Evolutionary conservation across 2,113 vertebrate genomes (phyloP), one percentile per base, ranked within the genome.

Genomic region (Ailurus styani): DNA sequence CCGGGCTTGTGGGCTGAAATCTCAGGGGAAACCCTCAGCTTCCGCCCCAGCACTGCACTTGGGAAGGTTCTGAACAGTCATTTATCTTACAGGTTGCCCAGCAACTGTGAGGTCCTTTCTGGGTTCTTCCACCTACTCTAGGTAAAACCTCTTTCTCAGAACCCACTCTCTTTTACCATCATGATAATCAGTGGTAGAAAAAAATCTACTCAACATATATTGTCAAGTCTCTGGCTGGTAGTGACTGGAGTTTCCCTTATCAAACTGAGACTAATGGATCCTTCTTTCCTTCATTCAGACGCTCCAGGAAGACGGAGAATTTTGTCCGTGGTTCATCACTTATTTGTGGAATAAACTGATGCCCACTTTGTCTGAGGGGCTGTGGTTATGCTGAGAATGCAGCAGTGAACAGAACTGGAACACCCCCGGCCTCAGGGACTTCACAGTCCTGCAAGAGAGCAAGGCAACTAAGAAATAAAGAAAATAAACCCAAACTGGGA

Each of bases 71-170:
- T 57, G 60, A 89, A 75, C 1, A 20, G 21, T 27, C 47, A 29
- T 15, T 23, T 23, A 55, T 40, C 68, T 54, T 29, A 70, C 20
- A 29, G 23, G 18, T 54, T n/a, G 23, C 21, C 57, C 31, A 86
- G 68, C 25, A 57, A 64, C 47, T 37, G 47, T 37, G 52, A 91
- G n/a, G 15, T 83, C 23, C 23, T 78, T 50, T 66, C 82, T 17
- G 15, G 82, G 9, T 72, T 78, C 82, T 91, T 79, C 52, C 66
- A 82, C n/a, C 50, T 75, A n/a, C 54, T 60, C 47, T 94, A n/a
- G 73, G 25, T 68, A 64, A 86, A 90, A 70, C 40, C 20, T 92
- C 87, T 45, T 85, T 66, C 45, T 96, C 52, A 45, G 87, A 79
- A 42, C 23, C 40, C 23, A 57, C 6, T 82, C 47, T 52, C 54